Conservation (phyloP, 1,140 invertebrate species). For the Dreissena rostriformis region DNA sequence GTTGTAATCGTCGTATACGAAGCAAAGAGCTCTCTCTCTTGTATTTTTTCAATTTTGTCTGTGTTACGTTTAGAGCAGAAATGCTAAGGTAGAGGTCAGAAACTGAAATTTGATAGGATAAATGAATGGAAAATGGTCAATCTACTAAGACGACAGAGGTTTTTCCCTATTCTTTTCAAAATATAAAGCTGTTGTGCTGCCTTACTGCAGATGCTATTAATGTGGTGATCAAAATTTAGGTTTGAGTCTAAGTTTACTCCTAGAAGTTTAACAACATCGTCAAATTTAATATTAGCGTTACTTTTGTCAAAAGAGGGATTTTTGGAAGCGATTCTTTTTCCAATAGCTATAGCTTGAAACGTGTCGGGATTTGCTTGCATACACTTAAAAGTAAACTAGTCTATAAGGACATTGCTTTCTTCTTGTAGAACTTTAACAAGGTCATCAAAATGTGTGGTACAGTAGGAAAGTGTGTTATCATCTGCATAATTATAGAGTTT, state of each 20-base stretch:
- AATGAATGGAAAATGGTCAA: slow-evolving; percentile 39
- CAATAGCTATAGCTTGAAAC: slow-evolving; percentile 44
- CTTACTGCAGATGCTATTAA: slow-evolving; percentile 23
- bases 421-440: not conserved
- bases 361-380: slow-evolving; percentile 34
- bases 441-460: slow-evolving; percentile 4
- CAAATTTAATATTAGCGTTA: slow-evolving; percentile 15
- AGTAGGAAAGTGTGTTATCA: slow-evolving; percentile 19
- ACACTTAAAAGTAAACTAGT: slow-evolving; percentile 8
- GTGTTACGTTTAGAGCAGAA: slow-evolving; percentile 5
- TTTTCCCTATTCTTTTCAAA: slow-evolving; percentile 12
- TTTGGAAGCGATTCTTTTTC: not conserved
- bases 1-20: not conserved
- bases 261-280: slow-evolving; percentile 29
- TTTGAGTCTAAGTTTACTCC: slow-evolving; percentile 14
- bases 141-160: not conserved
- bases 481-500: slow-evolving; percentile 40
- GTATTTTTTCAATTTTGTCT: not conserved
- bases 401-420: not conserved
- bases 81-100: not conserved
- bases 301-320: not conserved
- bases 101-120: slow-evolving; percentile 37
- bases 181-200: slow-evolving; percentile 31
- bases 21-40: slow-evolving; percentile 18
- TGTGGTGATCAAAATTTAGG: slow-evolving; percentile 14